Conservation (phyloP, 1,140 invertebrate genomes). For the Acromyrmex heyeri region DNA sequence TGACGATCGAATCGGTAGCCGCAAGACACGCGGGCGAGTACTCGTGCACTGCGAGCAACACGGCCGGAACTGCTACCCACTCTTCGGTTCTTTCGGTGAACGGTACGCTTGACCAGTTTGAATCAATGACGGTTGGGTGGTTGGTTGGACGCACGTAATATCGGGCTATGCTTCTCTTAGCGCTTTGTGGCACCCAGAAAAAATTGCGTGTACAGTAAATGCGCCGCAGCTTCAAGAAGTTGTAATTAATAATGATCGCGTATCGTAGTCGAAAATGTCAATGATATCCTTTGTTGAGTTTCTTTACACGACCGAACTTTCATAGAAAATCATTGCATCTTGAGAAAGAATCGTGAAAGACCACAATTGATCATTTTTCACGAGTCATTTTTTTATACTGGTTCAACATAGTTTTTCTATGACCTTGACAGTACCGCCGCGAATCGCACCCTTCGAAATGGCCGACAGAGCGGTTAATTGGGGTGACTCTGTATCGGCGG, state of each 20-base stretch:
- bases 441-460: slow-evolving; percentile 86
- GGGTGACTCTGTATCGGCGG: slow-evolving; percentile 86
- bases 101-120: slow-evolving; percentile 86
- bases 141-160: slow-evolving; percentile 62
- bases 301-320: not conserved
- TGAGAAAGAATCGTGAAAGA: not conserved
- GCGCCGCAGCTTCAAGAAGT: slow-evolving; percentile 16
- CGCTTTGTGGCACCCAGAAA: slow-evolving; percentile 26
- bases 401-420: slow-evolving; percentile 51
- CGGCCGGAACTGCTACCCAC: slow-evolving; percentile 89
- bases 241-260: not conserved
- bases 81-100: slow-evolving; percentile 91
- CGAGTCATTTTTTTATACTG: slow-evolving; percentile 15
- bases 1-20: slow-evolving; percentile 90
- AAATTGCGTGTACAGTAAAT: slow-evolving; percentile 25
- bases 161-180: slow-evolving; percentile 48
- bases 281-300: not conserved
- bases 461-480: slow-evolving; percentile 86
- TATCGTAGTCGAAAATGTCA: slow-evolving; percentile 21
- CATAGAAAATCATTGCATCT: not conserved
- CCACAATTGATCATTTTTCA: slow-evolving; percentile 1
- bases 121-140: slow-evolving; percentile 68
- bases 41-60: slow-evolving; percentile 90
- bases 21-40: slow-evolving; percentile 92
- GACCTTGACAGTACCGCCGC: slow-evolving; percentile 83